phyloP scores from a whole-genome alignment of 2,888 invertebrate species.

The Catocala nupta region DNA sequence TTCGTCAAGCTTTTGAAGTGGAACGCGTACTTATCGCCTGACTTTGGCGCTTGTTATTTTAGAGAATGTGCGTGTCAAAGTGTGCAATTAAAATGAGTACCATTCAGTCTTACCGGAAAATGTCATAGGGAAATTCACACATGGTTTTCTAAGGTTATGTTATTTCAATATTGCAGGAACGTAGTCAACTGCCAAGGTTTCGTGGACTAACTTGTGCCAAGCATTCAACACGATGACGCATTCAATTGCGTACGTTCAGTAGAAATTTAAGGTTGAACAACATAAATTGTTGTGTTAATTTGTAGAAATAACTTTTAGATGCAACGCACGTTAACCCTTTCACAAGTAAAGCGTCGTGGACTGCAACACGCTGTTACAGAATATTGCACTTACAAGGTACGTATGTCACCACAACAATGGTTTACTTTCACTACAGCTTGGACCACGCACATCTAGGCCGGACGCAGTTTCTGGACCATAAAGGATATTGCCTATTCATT shows the following conservation, averaged over 20 bases:
- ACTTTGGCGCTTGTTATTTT: slow-evolving; percentile 11
- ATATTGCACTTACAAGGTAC: slow-evolving; percentile 44
- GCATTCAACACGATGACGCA: slow-evolving; percentile 2
- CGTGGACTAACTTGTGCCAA: neutral
- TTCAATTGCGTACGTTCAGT: neutral
- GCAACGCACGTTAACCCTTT: slow-evolving; percentile 7
- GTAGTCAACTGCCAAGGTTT: neutral
- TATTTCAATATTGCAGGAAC: neutral
- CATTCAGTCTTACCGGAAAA: neutral
- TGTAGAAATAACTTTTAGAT: neutral
- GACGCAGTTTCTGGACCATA: slow-evolving; percentile 82
- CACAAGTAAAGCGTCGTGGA: slow-evolving; percentile 7
- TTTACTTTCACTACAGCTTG: slow-evolving; percentile 69
- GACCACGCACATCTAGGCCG: slow-evolving; percentile 75
- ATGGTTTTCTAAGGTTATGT: neutral
- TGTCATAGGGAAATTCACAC: neutral
- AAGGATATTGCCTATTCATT: slow-evolving; percentile 77
- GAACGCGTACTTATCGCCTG: slow-evolving; percentile 10
- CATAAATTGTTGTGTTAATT: neutral
- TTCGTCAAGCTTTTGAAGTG: slow-evolving; percentile 13
- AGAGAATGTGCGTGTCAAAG: slow-evolving; percentile 3
- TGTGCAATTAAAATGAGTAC: slow-evolving; percentile 7
- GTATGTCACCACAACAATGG: slow-evolving; percentile 66
- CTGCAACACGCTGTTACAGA: slow-evolving; percentile 23
- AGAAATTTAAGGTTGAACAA: neutral